phyloP scores from a whole-genome alignment of 2,797 vertebrate species.

The Acropternis orthonyx region DNA sequence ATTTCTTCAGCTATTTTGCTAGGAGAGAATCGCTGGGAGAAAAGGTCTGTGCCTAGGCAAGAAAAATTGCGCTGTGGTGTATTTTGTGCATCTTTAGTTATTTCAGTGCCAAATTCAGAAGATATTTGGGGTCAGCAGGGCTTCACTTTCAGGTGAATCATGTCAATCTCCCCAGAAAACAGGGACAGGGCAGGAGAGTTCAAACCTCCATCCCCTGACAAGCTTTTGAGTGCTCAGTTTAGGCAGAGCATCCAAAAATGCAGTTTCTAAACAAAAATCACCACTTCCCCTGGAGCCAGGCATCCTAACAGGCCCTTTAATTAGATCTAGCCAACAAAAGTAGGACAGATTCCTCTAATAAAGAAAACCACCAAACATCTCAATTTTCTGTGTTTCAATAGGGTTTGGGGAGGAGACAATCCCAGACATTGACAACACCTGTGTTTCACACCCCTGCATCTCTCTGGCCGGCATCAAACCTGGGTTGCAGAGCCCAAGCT shows the following conservation, averaged over 20 bases:
- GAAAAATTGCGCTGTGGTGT: background rate
- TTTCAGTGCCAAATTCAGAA: background rate
- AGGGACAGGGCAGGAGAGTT: background rate
- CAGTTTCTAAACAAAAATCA: background rate
- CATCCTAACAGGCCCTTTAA: background rate
- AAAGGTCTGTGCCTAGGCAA: background rate
- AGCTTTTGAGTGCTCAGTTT: fast-evolving
- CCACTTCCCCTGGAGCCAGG: background rate
- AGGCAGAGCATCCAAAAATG: background rate
- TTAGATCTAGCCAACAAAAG: background rate
- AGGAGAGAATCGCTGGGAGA: background rate
- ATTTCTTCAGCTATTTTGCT: background rate
- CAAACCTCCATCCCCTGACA: fast-evolving
- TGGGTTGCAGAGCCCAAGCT: background rate
- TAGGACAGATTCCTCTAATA: background rate
- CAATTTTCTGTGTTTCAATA: fast-evolving
- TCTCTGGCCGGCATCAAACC: background rate
- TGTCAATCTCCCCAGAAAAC: background rate
- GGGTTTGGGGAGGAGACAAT: background rate
- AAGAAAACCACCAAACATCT: background rate
- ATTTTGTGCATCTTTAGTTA: background rate
- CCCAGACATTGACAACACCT: fast-evolving
- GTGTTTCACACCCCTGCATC: background rate
- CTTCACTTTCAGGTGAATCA: background rate
- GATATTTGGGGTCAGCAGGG: background rate